Conservation (phyloP, 2,888 invertebrate species). For the Allygus modestus region DNA sequence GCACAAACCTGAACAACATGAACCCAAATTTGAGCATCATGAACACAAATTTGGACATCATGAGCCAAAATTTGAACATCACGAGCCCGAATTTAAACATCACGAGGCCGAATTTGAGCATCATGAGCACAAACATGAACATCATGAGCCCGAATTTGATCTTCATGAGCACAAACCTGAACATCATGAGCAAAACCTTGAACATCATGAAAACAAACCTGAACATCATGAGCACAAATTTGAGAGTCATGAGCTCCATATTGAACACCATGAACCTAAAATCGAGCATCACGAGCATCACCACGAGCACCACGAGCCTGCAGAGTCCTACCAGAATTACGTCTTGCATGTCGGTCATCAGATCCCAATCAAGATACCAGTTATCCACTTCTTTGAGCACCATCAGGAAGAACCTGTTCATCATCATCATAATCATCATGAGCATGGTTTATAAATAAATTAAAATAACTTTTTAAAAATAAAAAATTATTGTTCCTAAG, state of each 20-base stretch:
- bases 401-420: too few species aligned
- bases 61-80: neutral
- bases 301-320: too few species aligned
- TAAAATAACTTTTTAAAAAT: neutral
- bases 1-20: neutral
- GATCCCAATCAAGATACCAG: too few species aligned
- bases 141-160: constrained; percentile 6
- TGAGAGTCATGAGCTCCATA: neutral
- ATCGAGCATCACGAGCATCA: neutral
- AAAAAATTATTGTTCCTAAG: too few species aligned
- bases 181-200: neutral
- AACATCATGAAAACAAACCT: neutral
- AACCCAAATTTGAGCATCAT: neutral
- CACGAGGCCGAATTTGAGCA: too few species aligned
- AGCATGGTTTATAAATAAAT: neutral
- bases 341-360: too few species aligned
- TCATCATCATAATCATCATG: neutral
- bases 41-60: neutral
- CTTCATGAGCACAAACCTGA: neutral
- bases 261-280: neutral
- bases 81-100: constrained; percentile 3
- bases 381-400: too few species aligned
- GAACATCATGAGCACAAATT: neutral
- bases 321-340: too few species aligned
- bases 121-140: neutral